Conservation (phyloP, 2,888 invertebrate genomes). For the Xestia c-nigrum region DNA sequence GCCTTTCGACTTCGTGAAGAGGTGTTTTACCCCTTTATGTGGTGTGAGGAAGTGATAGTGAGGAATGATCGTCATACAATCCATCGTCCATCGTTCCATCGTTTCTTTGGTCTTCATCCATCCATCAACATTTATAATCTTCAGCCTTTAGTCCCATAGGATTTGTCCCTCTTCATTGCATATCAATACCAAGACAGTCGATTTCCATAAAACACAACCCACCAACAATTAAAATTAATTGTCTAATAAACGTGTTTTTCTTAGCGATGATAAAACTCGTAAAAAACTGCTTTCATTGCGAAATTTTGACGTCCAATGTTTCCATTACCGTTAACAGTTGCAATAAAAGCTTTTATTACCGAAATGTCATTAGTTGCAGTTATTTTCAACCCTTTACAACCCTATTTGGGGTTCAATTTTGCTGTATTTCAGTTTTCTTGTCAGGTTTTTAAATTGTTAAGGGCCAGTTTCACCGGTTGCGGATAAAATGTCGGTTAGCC, state of each 20-base stretch:
- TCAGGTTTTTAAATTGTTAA: background rate
- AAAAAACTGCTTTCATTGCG: constrained; percentile 65
- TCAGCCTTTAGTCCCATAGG: no score
- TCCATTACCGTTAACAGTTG: constrained; percentile 52
- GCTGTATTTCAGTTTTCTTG: background rate
- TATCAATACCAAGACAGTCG: no score
- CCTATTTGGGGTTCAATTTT: constrained; percentile 1
- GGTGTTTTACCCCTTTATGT: no score
- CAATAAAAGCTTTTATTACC: constrained; percentile 66
- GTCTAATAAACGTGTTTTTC: constrained; percentile 69
- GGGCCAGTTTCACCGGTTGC: no score
- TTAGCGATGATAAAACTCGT: constrained; percentile 49
- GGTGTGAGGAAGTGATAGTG: no score
- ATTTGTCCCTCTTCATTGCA: no score
- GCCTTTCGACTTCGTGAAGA: no score
- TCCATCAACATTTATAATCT: no score
- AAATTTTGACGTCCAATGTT: constrained; percentile 40
- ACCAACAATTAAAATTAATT: constrained; percentile 53
- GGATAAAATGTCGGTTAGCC: no score
- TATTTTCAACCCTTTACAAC: constrained; percentile 45
- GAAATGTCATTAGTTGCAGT: constrained; percentile 37
- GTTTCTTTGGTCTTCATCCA: no score
- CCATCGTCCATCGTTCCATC: no score
- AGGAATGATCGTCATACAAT: no score
- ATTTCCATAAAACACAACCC: background rate